Evolutionary conservation across 2,113 vertebrate species (phyloP).

Genomic region (Zeus faber): DNA sequence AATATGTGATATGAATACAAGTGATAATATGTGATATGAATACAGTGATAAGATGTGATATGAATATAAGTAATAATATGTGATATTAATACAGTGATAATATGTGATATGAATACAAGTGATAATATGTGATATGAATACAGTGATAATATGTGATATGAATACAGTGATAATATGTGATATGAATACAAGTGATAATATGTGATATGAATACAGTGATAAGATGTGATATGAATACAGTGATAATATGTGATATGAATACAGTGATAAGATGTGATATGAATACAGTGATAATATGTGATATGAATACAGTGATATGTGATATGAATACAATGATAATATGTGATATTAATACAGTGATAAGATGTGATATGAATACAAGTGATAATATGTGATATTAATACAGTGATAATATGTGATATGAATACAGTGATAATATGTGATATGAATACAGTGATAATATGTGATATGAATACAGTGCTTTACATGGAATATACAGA

Average conservation of each 20-base stretch:
- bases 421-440: background rate
- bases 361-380: background rate
- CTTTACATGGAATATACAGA: background rate
- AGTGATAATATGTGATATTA: background rate
- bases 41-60: no score
- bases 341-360: background rate
- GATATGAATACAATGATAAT: background rate
- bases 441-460: background rate
- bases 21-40: background rate
- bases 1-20: background rate
- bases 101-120: background rate
- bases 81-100: background rate
- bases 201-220: background rate
- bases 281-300: background rate
- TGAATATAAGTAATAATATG: no score
- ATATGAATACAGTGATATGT: background rate
- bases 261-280: background rate
- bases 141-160: no score
- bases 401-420: background rate
- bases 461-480: background rate
- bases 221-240: no score
- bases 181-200: background rate
- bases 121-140: no score
- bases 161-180: background rate
- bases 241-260: no score